Conservation (phyloP, 2,888 invertebrate species). For the Oscheius sp. region DNA sequence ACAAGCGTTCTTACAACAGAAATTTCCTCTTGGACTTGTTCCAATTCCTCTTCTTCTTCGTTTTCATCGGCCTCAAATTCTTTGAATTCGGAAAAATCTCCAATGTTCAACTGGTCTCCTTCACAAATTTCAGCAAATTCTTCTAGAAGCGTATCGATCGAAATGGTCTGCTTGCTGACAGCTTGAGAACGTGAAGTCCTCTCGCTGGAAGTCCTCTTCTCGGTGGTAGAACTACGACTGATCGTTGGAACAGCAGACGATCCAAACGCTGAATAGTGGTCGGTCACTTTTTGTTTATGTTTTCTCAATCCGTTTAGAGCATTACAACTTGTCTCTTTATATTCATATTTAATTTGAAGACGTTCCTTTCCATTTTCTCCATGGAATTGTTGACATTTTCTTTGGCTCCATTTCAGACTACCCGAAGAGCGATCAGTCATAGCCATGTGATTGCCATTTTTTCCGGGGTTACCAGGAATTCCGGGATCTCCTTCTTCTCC, state of each 20-base stretch:
- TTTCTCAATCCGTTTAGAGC: constrained; percentile 6
- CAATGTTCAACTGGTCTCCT: constrained; percentile 1
- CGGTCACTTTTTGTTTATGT: neutral
- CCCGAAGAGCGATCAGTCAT: constrained; percentile 24
- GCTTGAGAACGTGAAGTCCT: constrained; percentile 1
- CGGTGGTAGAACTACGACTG: neutral
- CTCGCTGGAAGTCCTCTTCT: constrained; percentile 2
- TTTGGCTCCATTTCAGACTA: neutral
- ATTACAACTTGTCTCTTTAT: neutral
- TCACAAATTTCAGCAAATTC: constrained; percentile 15
- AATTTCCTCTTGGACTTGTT: constrained; percentile 15
- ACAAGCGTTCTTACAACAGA: constrained; percentile 1
- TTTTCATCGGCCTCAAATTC: constrained; percentile 6
- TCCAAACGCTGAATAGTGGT: neutral
- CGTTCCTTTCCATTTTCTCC: neutral
- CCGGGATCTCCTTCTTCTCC: constrained; percentile 10
- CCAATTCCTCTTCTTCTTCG: constrained; percentile 9
- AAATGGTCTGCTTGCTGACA: constrained; percentile 22
- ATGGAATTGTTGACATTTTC: neutral
- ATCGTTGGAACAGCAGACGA: neutral
- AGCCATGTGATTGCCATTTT: constrained; percentile 25
- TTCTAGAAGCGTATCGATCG: constrained; percentile 4
- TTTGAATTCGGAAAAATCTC: neutral
- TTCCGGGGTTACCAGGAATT: constrained; percentile 12
- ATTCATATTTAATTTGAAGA: neutral